Conservation (phyloP, 2,888 invertebrate genomes). For the Gisinianus flammeolus region DNA sequence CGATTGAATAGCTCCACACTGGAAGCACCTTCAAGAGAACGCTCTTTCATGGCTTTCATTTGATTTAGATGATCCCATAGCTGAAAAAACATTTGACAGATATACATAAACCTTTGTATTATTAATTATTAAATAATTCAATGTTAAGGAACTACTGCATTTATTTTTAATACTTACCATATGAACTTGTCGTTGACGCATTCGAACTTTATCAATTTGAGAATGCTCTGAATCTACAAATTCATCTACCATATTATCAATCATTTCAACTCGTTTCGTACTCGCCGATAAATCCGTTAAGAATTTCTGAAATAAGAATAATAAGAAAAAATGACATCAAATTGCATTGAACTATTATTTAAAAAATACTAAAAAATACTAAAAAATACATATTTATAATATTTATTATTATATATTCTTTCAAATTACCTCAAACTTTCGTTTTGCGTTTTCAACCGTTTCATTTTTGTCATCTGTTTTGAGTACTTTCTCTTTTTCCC, state of each 20-base stretch:
- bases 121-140: neutral
- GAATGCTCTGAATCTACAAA: conserved; percentile 85
- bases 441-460: conserved; percentile 88
- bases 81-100: neutral
- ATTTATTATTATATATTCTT: neutral
- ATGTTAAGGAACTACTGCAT: too few species aligned
- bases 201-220: conserved; percentile 78
- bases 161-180: conserved; percentile 62
- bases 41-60: conserved; percentile 87
- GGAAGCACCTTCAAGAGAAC: conserved; percentile 83
- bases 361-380: conserved; percentile 24
- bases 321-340: too few species aligned
- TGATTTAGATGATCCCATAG: conserved; percentile 87
- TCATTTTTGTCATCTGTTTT: conserved; percentile 82
- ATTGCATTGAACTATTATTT: too few species aligned
- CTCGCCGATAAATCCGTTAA: conserved; percentile 94
- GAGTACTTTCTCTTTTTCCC: conserved; percentile 89
- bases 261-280: conserved; percentile 85
- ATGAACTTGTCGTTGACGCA: conserved; percentile 81
- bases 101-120: neutral
- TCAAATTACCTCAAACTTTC: conserved; percentile 82
- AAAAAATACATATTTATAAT: conserved; percentile 5
- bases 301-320: conserved; percentile 78
- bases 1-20: conserved; percentile 95
- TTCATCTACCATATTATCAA: conserved; percentile 85